Percentiles rank a stretch among this genome's conserved stretches.
These are phyloP conservation scores for Xylocopa sonorina DNA, from an alignment of 1,140 invertebrate species.

Conservation along the genomic window DNA sequence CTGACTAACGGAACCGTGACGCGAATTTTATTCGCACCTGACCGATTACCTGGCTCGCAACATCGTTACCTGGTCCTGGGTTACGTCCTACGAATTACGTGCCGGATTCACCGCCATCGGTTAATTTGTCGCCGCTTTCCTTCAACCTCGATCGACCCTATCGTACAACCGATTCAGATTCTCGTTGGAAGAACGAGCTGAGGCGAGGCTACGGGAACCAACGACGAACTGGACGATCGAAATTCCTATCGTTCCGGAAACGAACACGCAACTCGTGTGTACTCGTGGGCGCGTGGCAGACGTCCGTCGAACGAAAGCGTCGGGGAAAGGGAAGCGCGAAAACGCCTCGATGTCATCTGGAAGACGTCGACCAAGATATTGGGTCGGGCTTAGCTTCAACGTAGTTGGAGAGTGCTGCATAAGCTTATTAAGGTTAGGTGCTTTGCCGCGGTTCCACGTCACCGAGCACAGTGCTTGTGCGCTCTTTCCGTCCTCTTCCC, in stretches of 20 bases:
- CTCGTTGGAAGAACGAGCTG: background rate
- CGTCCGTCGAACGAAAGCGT: background rate
- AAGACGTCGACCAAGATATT: slow-evolving; percentile 57
- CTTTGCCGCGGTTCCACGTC: slow-evolving; percentile 56
- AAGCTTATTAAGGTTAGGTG: slow-evolving; percentile 78
- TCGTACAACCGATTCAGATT: background rate
- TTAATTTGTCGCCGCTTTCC: background rate
- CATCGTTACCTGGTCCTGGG: background rate
- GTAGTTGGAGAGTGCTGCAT: slow-evolving; percentile 78
- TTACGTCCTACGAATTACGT: background rate
- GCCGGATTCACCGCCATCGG: background rate
- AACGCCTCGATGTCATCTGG: slow-evolving; percentile 40
- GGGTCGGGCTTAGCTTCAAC: slow-evolving; percentile 63
- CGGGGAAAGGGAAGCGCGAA: background rate
- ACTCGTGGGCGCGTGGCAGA: background rate
- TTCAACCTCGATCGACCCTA: too few relatives aligned
- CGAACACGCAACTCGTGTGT: too few relatives aligned
- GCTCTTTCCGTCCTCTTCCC: slow-evolving; percentile 39
- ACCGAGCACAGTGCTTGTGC: slow-evolving; percentile 38
- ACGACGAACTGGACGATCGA: background rate
- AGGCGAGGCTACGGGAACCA: too few relatives aligned
- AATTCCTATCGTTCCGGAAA: background rate
- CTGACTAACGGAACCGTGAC: slow-evolving; percentile 77
- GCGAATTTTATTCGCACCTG: slow-evolving; percentile 75
- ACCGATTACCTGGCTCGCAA: slow-evolving; percentile 50